phyloP scores from a whole-genome alignment of 2,888 invertebrate genomes.

The Notodonta ziczac region DNA sequence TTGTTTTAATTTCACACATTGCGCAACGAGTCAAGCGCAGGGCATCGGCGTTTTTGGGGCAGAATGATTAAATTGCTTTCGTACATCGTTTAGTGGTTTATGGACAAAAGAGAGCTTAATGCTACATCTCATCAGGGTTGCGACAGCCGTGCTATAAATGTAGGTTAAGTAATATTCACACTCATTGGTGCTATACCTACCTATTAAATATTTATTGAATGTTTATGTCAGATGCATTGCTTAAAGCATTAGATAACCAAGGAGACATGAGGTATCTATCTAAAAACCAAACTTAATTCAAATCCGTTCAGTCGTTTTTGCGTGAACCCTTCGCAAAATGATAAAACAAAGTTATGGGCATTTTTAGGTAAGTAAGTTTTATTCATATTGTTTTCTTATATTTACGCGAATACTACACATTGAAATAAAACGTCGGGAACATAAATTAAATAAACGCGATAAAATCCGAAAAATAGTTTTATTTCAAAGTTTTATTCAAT shows the following conservation, averaged over 20 bases:
- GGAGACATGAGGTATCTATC: too few species aligned
- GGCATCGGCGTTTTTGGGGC: constrained; percentile 16
- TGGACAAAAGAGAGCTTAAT: constrained; percentile 17
- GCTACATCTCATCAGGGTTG: constrained; percentile 17
- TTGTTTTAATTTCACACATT: background rate
- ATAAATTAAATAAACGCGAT: too few species aligned
- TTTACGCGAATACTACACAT: too few species aligned
- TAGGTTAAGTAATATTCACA: background rate
- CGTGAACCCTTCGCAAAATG: background rate
- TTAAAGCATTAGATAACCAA: too few species aligned
- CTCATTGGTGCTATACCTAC: background rate
- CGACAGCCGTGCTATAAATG: constrained; percentile 5
- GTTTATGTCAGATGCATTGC: too few species aligned
- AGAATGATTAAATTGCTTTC: constrained; percentile 19
- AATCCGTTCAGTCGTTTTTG: background rate
- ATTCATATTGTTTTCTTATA: too few species aligned
- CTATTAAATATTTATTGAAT: too few species aligned
- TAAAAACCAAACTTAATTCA: background rate
- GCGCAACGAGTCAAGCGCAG: background rate
- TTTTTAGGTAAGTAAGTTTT: too few species aligned
- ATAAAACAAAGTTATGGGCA: too few species aligned
- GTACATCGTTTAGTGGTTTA: constrained; percentile 19
- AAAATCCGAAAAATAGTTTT: too few species aligned
- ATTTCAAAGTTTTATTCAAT: too few species aligned
- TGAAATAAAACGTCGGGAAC: too few species aligned